phyloP scores from a whole-genome alignment of 2,797 vertebrate genomes.

The Pantherophis vulpinus region DNA sequence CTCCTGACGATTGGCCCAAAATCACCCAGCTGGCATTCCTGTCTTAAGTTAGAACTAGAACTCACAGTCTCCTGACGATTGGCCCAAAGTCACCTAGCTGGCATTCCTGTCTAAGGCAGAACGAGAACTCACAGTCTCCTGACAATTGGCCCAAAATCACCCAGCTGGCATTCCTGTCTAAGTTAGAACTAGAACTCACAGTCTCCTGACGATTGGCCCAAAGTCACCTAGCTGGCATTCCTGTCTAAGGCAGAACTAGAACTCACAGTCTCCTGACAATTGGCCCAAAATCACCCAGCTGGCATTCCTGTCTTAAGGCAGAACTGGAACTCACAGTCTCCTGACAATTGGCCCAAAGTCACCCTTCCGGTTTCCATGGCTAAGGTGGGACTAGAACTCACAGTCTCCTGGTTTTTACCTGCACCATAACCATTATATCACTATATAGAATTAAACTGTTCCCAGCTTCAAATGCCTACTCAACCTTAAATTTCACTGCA shows the following conservation, averaged over 20 bases:
- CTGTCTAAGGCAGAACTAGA: too few species aligned
- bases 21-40: background rate
- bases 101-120: background rate
- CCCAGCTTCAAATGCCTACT: background rate
- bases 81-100: background rate
- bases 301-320: background rate
- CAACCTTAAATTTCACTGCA: background rate
- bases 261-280: too few species aligned
- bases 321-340: too few species aligned
- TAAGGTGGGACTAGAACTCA: too few species aligned
- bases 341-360: too few species aligned
- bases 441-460: background rate
- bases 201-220: background rate
- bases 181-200: background rate
- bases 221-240: background rate
- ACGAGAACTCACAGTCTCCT: background rate
- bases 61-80: too few species aligned
- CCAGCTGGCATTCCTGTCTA: background rate
- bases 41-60: background rate
- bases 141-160: background rate
- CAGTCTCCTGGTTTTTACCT: background rate
- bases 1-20: too few species aligned
- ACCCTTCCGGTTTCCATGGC: too few species aligned
- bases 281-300: background rate
- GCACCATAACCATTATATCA: background rate